Percentiles rank a stretch among this genome's conserved stretches.
Conservation (phyloP, 1,140 invertebrate species). For the Cotesia typhae region DNA sequence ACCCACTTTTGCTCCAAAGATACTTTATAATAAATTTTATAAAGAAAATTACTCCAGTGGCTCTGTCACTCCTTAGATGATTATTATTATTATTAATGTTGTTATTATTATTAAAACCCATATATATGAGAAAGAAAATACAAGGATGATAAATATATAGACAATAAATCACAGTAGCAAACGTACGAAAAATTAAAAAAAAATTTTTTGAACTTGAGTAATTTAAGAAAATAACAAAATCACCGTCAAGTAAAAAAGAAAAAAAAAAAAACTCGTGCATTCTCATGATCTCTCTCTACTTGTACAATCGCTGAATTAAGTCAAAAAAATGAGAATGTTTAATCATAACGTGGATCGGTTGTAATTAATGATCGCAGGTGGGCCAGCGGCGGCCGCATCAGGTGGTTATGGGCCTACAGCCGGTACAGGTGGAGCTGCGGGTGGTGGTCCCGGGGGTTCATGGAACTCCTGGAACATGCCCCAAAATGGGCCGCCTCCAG, state of each 20-base stretch:
- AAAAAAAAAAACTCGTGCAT: conserved; percentile 7
- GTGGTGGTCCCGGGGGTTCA: conserved; percentile 67
- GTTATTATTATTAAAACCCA: neutral
- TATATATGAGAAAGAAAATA: conserved; percentile 53
- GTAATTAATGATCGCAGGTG: conserved; percentile 65
- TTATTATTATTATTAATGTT: no score
- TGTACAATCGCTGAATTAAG: conserved; percentile 36
- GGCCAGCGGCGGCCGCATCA: conserved; percentile 65
- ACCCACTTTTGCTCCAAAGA: no score
- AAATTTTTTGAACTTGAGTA: neutral
- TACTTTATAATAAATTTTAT: no score
- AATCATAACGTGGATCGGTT: conserved; percentile 52
- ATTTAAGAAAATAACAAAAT: conserved; percentile 17
- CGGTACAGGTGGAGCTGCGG: conserved; percentile 66
- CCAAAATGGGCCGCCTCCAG: conserved; percentile 68
- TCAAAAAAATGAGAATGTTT: conserved; percentile 37
- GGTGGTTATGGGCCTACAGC: conserved; percentile 65
- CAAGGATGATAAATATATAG: conserved; percentile 42
- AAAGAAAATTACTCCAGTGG: no score
- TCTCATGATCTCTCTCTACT: conserved; percentile 37
- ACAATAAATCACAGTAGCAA: neutral
- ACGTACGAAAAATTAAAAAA: neutral
- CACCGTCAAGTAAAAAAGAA: no score
- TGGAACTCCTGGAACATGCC: conserved; percentile 71
- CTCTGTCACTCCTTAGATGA: no score